Percentiles rank a stretch among this genome's conserved stretches.
Evolutionary conservation across 2,113 vertebrate species (phyloP).

Genomic region (Colossoma macropomum): DNA sequence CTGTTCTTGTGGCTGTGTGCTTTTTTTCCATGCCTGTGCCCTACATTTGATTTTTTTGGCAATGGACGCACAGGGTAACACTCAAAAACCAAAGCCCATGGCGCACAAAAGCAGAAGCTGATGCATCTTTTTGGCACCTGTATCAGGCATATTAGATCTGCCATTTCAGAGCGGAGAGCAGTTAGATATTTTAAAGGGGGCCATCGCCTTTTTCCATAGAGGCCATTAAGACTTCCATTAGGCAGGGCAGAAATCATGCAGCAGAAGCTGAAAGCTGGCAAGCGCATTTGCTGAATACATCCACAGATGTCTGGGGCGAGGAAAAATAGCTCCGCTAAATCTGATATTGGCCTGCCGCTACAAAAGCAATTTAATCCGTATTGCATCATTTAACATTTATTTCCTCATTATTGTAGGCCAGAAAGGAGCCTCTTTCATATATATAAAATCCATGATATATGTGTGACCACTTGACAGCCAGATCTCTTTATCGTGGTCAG

Average conservation of each 20-base stretch:
- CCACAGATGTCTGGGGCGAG: conserved; percentile 16
- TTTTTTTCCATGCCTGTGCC: conserved; percentile 32
- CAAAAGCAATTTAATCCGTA: conserved; percentile 33
- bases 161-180: not conserved
- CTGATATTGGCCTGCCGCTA: conserved; percentile 18
- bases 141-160: not conserved
- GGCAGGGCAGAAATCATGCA: conserved; percentile 19
- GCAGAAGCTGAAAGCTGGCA: conserved; percentile 2
- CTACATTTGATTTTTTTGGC: conserved; percentile 43
- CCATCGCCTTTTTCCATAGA: not conserved
- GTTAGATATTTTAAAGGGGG: not conserved
- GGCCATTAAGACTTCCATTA: conserved; percentile 18
- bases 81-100: not conserved
- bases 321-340: conserved; percentile 31
- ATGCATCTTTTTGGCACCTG: conserved; percentile 1
- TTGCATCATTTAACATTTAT: conserved; percentile 46
- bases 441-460: not conserved
- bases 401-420: not conserved
- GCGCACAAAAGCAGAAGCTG: not conserved
- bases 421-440: conserved; percentile 16
- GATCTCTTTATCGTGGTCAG: conserved; percentile 2
- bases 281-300: conserved; percentile 19
- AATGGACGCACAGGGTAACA: not conserved
- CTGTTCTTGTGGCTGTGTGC: conserved; percentile 31
- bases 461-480: not conserved